phyloP scores from a whole-genome alignment of 2,797 vertebrate genomes.

The Taeniopygia guttata region DNA sequence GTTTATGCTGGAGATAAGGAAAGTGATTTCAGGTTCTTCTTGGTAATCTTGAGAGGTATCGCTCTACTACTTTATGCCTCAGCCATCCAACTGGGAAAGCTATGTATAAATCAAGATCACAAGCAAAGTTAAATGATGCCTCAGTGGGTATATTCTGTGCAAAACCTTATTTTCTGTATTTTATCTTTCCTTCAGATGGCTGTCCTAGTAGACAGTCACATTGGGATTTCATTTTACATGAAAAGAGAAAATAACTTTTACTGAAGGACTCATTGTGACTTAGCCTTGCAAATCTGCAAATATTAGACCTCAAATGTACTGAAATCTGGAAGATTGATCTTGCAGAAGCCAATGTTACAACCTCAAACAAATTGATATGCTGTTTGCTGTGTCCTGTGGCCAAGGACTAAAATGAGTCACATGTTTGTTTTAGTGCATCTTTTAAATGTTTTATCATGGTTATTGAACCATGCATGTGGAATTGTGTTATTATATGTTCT shows the following conservation, averaged over 20 bases:
- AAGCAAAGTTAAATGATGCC: not conserved
- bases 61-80: not conserved
- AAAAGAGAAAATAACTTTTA: conserved; percentile 2
- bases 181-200: conserved; percentile 9
- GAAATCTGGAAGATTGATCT: not conserved
- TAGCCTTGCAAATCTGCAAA: conserved; percentile 19
- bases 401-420: not conserved
- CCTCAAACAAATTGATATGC: not conserved
- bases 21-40: not conserved
- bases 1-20: not conserved
- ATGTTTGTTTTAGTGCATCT: not conserved
- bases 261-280: not conserved
- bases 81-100: not conserved
- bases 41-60: not conserved
- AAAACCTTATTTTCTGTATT: not conserved
- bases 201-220: not conserved
- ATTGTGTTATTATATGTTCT: no score
- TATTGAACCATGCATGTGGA: not conserved
- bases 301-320: not conserved
- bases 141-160: not conserved
- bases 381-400: not conserved
- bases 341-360: conserved; percentile 1
- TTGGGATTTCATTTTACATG: conserved; percentile 9
- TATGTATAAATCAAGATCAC: not conserved
- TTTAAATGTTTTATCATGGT: not conserved